Evolutionary conservation across 2,113 vertebrate species (phyloP).

Genomic region (Microcebus murinus): DNA sequence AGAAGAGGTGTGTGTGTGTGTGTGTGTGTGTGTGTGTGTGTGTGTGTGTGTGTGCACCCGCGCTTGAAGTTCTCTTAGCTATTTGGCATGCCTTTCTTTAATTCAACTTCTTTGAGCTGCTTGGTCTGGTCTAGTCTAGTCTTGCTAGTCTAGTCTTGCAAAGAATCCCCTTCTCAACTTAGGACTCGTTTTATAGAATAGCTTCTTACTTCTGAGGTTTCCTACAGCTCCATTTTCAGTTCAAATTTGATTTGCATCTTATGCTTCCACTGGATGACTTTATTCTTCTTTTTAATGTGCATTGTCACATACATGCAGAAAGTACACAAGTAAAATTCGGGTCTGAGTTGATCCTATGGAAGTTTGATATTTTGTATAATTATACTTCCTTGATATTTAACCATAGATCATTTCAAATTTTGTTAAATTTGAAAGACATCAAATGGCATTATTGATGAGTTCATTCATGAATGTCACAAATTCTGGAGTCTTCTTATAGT

Average conservation of each 20-base stretch:
- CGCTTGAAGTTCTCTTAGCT: not conserved
- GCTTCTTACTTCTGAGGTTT: conserved; percentile 31
- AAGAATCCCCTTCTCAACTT: not conserved
- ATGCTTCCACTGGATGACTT: conserved; percentile 55
- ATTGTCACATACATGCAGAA: conserved; percentile 70
- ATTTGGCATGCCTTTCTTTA: not conserved
- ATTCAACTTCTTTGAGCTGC: not conserved
- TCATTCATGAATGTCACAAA: conserved; percentile 45
- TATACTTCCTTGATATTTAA: conserved; percentile 81
- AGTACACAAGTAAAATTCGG: conserved; percentile 53
- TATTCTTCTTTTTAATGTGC: conserved; percentile 64
- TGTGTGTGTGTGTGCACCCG: not conserved
- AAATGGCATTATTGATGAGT: conserved; percentile 83
- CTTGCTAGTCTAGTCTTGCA: not conserved
- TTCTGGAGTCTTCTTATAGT: not conserved
- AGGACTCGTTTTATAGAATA: conserved; percentile 33
- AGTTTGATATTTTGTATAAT: conserved; percentile 81
- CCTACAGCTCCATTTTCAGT: conserved; percentile 49
- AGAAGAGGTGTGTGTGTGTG: not conserved
- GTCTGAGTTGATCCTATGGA: conserved; percentile 70
- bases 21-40: accelerated
- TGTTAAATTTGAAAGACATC: conserved; percentile 81
- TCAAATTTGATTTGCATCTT: conserved; percentile 70
- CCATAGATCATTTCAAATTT: conserved; percentile 80
- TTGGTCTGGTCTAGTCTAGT: not conserved